Evolutionary conservation across 1,140 invertebrate genomes (phyloP).

Genomic region (Caligus rogercresseyi): DNA sequence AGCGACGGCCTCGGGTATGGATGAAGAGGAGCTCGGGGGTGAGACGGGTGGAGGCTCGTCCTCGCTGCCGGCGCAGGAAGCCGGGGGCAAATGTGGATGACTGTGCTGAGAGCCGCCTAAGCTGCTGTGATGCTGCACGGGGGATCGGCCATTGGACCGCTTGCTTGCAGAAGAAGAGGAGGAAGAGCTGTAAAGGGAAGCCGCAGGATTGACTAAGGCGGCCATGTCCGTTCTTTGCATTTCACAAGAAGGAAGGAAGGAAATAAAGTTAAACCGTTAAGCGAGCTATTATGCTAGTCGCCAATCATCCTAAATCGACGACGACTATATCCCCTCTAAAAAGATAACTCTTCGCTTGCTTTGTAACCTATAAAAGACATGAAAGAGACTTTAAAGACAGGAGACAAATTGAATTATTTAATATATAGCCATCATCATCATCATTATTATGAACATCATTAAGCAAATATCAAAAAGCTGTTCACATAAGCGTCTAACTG

Average conservation of each 20-base stretch:
- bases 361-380: no score
- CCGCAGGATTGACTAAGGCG: conserved; percentile 1
- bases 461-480: no score
- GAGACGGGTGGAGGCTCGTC: neutral
- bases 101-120: neutral
- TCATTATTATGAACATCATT: no score
- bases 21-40: neutral
- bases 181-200: neutral
- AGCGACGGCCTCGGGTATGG: neutral
- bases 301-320: no score
- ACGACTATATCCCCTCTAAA: no score
- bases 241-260: neutral
- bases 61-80: neutral
- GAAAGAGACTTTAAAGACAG: no score
- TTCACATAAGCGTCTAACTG: no score
- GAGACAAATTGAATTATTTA: no score
- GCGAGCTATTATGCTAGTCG: no score
- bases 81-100: neutral
- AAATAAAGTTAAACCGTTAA: no score
- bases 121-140: neutral
- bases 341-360: no score
- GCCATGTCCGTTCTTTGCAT: conserved; percentile 10
- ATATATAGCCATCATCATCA: no score
- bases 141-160: neutral
- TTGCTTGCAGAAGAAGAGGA: neutral